A percentile compares a stretch with the other conserved stretches of the same genome.
phyloP scores from a whole-genome alignment of 2,888 invertebrate genomes.

The Taphrorychus bicolor region DNA sequence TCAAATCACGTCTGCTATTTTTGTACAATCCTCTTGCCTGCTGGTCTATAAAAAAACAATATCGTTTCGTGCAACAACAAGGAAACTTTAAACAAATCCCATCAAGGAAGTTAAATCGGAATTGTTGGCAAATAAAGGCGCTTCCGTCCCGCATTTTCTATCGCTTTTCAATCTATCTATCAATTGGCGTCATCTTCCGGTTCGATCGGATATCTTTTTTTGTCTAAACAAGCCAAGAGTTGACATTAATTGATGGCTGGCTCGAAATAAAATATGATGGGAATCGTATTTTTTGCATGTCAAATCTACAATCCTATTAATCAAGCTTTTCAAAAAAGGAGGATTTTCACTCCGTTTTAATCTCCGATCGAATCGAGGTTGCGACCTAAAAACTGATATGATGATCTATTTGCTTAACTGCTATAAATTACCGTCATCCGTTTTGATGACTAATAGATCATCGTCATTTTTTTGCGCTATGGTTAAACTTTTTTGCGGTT shows the following conservation, averaged over 20 bases:
- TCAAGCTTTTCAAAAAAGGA: conserved; percentile 15
- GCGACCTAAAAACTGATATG: not conserved
- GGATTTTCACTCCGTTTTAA: not conserved
- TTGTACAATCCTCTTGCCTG: no score
- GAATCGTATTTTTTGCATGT: conserved; percentile 28
- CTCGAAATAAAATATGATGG: conserved; percentile 19
- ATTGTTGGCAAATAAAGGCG: not conserved
- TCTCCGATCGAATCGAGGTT: not conserved
- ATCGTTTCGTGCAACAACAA: not conserved
- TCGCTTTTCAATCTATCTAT: conserved; percentile 11
- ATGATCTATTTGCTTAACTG: not conserved
- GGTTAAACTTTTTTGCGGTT: not conserved
- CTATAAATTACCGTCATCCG: not conserved
- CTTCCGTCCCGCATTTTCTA: not conserved
- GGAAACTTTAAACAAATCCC: not conserved
- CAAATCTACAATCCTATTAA: conserved; percentile 14
- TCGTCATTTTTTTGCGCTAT: no score
- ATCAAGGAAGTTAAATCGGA: not conserved
- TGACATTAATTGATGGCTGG: conserved; percentile 20
- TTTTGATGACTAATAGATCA: not conserved
- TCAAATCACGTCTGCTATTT: no score
- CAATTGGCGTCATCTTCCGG: conserved; percentile 24
- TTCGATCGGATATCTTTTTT: conserved; percentile 13
- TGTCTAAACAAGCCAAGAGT: conserved; percentile 16
- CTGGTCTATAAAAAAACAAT: not conserved